phyloP scores from a whole-genome alignment of 1,140 invertebrate genomes.

The Nasonia longicornis region DNA sequence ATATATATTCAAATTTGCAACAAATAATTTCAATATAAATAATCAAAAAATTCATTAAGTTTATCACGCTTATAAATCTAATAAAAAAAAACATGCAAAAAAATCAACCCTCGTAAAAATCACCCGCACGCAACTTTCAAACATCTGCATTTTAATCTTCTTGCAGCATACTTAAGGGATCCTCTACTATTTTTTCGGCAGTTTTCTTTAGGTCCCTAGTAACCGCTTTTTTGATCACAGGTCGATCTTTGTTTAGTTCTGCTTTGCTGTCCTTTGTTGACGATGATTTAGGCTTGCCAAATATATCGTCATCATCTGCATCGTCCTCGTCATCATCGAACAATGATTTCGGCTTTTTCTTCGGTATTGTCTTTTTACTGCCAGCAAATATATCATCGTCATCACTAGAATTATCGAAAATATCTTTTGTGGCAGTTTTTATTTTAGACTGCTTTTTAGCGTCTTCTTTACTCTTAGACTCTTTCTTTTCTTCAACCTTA shows the following conservation, averaged over 20 bases:
- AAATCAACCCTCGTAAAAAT: slow-evolving; percentile 32
- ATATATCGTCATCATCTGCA: slow-evolving; percentile 55
- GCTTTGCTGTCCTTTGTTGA: slow-evolving; percentile 27
- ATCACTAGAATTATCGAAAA: slow-evolving; percentile 61
- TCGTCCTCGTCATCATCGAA: slow-evolving; percentile 55
- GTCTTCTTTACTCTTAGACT: slow-evolving; percentile 14
- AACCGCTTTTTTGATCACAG: slow-evolving; percentile 56
- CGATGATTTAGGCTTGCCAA: slow-evolving; percentile 50
- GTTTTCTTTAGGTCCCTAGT: slow-evolving; percentile 64
- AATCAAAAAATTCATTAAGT: no score
- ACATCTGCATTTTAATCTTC: slow-evolving; percentile 55
- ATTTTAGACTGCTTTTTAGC: slow-evolving; percentile 33
- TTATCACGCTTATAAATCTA: neutral
- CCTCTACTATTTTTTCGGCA: slow-evolving; percentile 63
- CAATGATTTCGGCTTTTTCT: slow-evolving; percentile 45
- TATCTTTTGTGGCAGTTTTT: slow-evolving; percentile 57
- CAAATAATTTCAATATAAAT: no score
- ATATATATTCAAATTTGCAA: no score
- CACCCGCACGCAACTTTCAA: slow-evolving; percentile 2
- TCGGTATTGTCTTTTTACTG: slow-evolving; percentile 48
- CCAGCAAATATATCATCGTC: slow-evolving; percentile 62
- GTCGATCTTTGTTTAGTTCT: slow-evolving; percentile 30
- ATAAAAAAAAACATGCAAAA: neutral
- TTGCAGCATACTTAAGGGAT: slow-evolving; percentile 62
- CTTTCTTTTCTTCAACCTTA: neutral